These are phyloP conservation scores for Petrocephalus microphthalmus DNA, from an alignment of 2,113 vertebrate genomes.

Conservation along the genomic window DNA sequence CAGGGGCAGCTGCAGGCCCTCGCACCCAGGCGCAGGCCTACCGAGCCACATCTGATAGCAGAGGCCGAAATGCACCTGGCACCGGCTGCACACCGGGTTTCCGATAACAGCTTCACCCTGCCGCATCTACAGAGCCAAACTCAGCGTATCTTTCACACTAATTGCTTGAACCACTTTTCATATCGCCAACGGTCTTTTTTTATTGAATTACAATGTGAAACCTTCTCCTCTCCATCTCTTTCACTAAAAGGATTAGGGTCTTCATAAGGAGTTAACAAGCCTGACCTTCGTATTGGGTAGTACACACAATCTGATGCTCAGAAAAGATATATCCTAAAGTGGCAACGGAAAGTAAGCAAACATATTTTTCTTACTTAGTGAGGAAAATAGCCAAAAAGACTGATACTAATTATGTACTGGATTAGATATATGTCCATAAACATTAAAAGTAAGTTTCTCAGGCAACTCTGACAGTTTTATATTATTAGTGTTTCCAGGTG, in stretches of 20 bases:
- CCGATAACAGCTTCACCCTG: background rate
- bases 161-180: constrained; percentile 3
- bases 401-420: background rate
- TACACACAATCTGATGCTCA: background rate
- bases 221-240: background rate
- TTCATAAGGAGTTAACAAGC: background rate
- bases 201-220: background rate
- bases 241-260: background rate
- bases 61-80: background rate
- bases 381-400: background rate
- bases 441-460: background rate
- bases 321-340: background rate
- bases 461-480: background rate
- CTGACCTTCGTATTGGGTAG: background rate
- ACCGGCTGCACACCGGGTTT: background rate
- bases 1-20: constrained; percentile 47
- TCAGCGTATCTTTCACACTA: background rate
- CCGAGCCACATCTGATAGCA: constrained; percentile 27
- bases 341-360: background rate
- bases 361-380: background rate
- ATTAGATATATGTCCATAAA: background rate
- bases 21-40: constrained; percentile 48
- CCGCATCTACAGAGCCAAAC: background rate
- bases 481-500: background rate
- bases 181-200: background rate